Evolutionary conservation across 2,888 invertebrate species (phyloP).

Genomic region (Drosophila incognita): DNA sequence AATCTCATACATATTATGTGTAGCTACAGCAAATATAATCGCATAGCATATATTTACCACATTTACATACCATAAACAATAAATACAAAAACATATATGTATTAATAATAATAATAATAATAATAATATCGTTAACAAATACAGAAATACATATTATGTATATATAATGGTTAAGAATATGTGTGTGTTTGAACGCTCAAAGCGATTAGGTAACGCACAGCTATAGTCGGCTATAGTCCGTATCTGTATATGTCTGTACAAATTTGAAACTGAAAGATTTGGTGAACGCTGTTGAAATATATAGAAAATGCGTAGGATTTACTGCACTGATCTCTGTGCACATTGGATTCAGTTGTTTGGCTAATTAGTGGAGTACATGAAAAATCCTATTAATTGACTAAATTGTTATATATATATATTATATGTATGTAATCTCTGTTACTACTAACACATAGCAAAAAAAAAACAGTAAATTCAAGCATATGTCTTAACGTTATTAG

Average conservation of each 20-base stretch:
- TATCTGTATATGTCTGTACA: constrained; percentile 39
- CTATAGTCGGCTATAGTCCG: constrained; percentile 25
- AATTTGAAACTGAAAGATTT: constrained; percentile 17
- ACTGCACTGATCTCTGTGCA: constrained; percentile 17
- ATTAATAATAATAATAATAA: not conserved
- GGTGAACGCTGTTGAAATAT: constrained; percentile 10
- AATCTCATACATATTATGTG: constrained; percentile 22
- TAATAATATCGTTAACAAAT: constrained; percentile 7
- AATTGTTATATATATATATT: constrained; percentile 37
- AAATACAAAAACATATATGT: constrained; percentile 24
- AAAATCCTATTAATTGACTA: constrained; percentile 11
- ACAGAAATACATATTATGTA: constrained; percentile 41
- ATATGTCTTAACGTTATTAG: constrained; percentile 56
- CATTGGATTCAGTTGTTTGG: constrained; percentile 30
- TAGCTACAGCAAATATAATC: constrained; percentile 51
- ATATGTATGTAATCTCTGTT: constrained; percentile 24
- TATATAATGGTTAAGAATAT: constrained; percentile 37
- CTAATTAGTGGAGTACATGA: constrained; percentile 5
- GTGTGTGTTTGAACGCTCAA: constrained; percentile 66
- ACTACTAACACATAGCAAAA: constrained; percentile 20
- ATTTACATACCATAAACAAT: constrained; percentile 24
- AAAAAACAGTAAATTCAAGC: constrained; percentile 30
- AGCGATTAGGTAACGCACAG: constrained; percentile 52
- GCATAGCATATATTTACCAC: constrained; percentile 32
- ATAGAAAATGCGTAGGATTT: constrained; percentile 8